A percentile compares a stretch with the other conserved stretches of the same genome.
phyloP scores from a whole-genome alignment of 2,113 vertebrate genomes.

The Cephalopholis sonnerati region DNA sequence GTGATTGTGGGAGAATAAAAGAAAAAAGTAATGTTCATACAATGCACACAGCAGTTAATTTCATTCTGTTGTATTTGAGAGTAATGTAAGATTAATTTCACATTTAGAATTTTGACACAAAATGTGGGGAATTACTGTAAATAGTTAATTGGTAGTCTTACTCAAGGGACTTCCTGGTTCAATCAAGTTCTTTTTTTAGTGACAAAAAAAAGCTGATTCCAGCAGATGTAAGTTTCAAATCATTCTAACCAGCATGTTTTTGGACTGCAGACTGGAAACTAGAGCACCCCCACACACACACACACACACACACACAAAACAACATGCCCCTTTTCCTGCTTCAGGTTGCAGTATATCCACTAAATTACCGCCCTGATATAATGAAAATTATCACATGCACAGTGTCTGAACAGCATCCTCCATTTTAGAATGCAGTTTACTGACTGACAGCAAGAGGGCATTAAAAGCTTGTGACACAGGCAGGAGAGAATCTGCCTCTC shows the following conservation, averaged over 20 bases:
- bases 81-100: not conserved
- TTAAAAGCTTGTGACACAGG: constrained; percentile 67
- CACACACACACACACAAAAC: not conserved
- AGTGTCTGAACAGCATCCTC: not conserved
- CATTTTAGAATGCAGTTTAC: constrained; percentile 66
- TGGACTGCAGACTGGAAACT: not conserved
- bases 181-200: too few species aligned
- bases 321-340: not conserved
- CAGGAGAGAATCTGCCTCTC: constrained; percentile 28
- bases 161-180: not conserved
- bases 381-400: not conserved
- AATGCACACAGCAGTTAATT: not conserved
- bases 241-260: not conserved
- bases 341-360: not conserved
- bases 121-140: not conserved
- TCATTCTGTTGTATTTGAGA: not conserved
- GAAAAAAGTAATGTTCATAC: too few species aligned
- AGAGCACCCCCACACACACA: not conserved
- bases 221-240: not conserved
- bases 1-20: not conserved
- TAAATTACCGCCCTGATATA: not conserved
- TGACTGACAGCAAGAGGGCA: constrained; percentile 82
- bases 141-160: not conserved
- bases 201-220: not conserved
- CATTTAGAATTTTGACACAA: not conserved